Evolutionary conservation across 2,113 vertebrate species (phyloP).

Genomic region (Numenius arquata): DNA sequence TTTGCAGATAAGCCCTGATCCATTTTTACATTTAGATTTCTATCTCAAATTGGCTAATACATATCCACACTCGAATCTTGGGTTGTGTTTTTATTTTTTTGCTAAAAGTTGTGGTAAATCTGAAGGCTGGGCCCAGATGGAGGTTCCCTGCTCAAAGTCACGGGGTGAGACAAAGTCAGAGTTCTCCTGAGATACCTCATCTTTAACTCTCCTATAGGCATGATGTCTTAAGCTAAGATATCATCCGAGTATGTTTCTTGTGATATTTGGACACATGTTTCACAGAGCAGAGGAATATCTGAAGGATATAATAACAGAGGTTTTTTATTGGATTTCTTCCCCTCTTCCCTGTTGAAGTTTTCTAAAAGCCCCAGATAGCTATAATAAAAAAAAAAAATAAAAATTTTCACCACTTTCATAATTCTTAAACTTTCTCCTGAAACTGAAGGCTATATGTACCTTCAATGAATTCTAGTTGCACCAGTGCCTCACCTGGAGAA

Average conservation of each 20-base stretch:
- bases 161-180: not conserved
- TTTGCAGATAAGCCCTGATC: not conserved
- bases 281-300: not conserved
- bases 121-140: not conserved
- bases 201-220: not conserved
- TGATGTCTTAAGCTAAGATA: not conserved
- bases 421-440: not conserved
- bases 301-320: not conserved
- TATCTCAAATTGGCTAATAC: not conserved
- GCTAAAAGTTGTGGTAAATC: not conserved
- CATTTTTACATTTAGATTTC: not conserved
- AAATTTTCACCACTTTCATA: not conserved
- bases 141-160: not conserved
- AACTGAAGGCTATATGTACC: not conserved
- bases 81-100: not conserved
- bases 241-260: not conserved
- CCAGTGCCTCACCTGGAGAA: not conserved
- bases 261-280: not conserved
- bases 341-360: not conserved
- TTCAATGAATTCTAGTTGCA: not conserved
- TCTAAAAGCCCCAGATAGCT: not conserved
- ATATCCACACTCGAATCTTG: not conserved
- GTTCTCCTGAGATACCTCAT: not conserved
- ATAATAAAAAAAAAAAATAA: not conserved
- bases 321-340: not conserved